A percentile compares a stretch with the other conserved stretches of the same genome.
Evolutionary conservation across 1,140 invertebrate species (phyloP).

Genomic region (Brachionus koreanus): DNA sequence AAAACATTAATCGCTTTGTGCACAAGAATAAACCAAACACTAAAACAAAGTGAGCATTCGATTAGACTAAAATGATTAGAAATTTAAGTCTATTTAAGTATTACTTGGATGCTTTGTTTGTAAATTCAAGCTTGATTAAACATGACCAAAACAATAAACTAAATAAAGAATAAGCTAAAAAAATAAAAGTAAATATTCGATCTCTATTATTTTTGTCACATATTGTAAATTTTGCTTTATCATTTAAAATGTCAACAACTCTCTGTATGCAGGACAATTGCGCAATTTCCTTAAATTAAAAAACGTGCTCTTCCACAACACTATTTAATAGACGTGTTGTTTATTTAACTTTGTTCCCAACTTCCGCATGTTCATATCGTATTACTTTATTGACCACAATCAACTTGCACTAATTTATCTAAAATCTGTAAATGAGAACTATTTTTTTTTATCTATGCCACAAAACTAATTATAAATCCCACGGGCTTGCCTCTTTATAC

Average conservation of each 20-base stretch:
- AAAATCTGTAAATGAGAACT: not conserved
- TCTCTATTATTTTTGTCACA: conserved; percentile 33
- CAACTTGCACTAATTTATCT: not conserved
- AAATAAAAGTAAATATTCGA: not conserved
- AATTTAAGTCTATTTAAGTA: conserved; percentile 10
- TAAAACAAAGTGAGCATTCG: conserved; percentile 3
- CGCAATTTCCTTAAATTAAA: not conserved
- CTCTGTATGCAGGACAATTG: not conserved
- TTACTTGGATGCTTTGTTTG: not conserved
- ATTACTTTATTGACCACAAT: not conserved
- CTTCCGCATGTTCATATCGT: not conserved
- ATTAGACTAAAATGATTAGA: not conserved
- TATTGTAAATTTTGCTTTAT: not conserved
- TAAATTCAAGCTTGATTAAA: conserved; percentile 21
- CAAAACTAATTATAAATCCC: conserved; percentile 1
- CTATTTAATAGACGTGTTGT: not conserved
- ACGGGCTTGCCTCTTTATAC: not conserved
- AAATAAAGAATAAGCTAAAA: not conserved
- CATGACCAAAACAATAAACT: conserved; percentile 24
- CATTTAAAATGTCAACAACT: not conserved
- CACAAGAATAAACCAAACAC: not conserved
- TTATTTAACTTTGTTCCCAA: not conserved
- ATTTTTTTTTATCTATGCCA: not conserved
- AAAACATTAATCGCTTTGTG: not conserved
- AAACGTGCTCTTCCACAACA: not conserved